Evolutionary conservation across 1,140 invertebrate genomes (phyloP), one percentile per base, ranked within the genome.

Genomic region (Drosophila kikkawai): DNA sequence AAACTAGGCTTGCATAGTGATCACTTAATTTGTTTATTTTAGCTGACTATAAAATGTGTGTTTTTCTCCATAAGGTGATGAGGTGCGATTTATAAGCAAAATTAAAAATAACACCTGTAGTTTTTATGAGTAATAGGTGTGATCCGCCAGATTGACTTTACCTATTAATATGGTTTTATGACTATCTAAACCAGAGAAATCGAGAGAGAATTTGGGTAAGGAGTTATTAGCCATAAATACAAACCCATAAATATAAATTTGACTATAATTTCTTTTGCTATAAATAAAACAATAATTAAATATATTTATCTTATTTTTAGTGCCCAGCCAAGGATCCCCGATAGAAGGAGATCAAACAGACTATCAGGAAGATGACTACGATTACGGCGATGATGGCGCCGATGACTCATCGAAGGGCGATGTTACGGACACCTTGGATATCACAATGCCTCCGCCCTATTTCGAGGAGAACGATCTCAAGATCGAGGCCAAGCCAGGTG

Each of bases 281-380:
- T 4, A 47, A 22, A 22, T 13, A 22, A 47, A 22, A 7, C 19
- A 22, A 3, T 13, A 22, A 22, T 13, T 22, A 22, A 7, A 37
- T 8, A 57, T 22, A 22, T 29, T 34, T 7, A 22, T 41, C 4
- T 2, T 1, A 29, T 19, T 64, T 75, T 0, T 22, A 88, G 84
- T 56, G n/a, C 12, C 13, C 12, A 63, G 77, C 11, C 19, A 32
- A 19, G 85, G 55, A 41, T 61, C 80, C 12, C 84, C 84, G 0
- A 26, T 44, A n/a, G 75, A 47, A 1, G 22, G 42, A 7, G 13
- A 34, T 1, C 15, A 37, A 3, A 4, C 22, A 3, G 82, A 71
- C 0, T 81, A 79, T 42, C 78, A 73, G 55, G 69, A 59, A 7
- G 91, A 92, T 71, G 78, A 91, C 0, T 84, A 84, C 8, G 79